Percentiles rank a stretch among this genome's conserved stretches.
phyloP scores from a whole-genome alignment of 2,113 vertebrate genomes.

The Nibea coibor region DNA sequence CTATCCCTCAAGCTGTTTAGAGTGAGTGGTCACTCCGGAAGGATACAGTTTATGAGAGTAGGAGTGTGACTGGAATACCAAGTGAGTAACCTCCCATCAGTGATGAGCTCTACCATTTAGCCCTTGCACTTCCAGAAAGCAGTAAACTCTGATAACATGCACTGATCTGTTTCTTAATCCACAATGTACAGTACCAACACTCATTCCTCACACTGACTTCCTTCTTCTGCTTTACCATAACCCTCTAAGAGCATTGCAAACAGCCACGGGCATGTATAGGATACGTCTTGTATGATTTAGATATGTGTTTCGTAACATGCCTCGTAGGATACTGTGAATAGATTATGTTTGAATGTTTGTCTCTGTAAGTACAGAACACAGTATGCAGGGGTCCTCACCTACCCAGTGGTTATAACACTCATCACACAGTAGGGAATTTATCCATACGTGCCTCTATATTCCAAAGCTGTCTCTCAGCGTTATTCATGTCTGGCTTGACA shows the following conservation, averaged over 20 bases:
- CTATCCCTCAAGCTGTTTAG: background rate
- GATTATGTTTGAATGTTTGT: conserved; percentile 23
- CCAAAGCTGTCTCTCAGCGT: background rate
- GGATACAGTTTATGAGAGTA: background rate
- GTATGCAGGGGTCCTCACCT: background rate
- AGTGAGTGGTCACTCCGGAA: background rate
- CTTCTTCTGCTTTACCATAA: background rate
- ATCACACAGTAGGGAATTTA: background rate
- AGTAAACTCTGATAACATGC: background rate
- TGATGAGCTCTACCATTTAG: background rate
- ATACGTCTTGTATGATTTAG: conserved; percentile 28
- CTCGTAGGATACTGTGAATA: conserved; percentile 7
- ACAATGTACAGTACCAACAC: background rate
- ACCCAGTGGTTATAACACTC: background rate
- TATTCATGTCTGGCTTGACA: background rate
- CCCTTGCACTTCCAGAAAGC: conserved; percentile 12
- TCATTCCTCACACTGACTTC: background rate
- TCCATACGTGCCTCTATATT: background rate
- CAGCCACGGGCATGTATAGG: conserved; percentile 4
- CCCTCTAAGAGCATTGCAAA: background rate
- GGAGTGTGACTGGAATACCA: conserved; percentile 12
- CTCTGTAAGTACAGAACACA: background rate
- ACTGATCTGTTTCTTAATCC: background rate
- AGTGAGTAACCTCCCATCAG: background rate
- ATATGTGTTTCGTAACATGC: conserved; percentile 19